phyloP scores from a whole-genome alignment of 2,888 invertebrate genomes.

The Meteorus colon region DNA sequence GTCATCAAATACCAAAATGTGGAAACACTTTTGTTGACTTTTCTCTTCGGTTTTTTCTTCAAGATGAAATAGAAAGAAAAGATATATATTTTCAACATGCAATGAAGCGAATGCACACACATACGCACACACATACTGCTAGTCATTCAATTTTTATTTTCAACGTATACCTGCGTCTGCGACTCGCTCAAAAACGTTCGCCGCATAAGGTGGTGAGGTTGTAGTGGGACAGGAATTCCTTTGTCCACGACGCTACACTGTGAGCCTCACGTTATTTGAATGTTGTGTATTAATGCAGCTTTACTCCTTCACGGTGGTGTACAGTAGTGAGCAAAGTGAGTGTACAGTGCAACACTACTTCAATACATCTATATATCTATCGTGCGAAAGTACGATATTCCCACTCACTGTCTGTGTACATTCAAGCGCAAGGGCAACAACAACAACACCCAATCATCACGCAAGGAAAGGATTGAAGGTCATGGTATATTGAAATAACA shows the following conservation, averaged over 20 bases:
- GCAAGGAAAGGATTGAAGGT: constrained; percentile 51
- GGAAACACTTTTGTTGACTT: background rate
- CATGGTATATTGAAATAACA: constrained; percentile 26
- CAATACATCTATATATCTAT: constrained; percentile 22
- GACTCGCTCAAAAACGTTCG: background rate
- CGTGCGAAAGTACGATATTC: constrained; percentile 44
- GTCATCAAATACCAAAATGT: background rate
- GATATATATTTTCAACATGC: background rate
- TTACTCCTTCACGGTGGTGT: background rate
- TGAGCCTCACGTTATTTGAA: constrained; percentile 32
- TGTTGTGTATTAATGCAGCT: constrained; percentile 18
- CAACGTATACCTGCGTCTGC: constrained; percentile 7
- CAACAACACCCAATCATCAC: constrained; percentile 30
- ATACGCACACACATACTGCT: background rate
- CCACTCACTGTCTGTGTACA: constrained; percentile 54
- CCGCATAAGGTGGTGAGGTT: constrained; percentile 31
- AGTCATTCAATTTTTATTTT: background rate
- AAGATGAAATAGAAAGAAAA: background rate
- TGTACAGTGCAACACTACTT: background rate
- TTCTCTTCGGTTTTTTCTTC: background rate
- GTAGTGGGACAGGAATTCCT: constrained; percentile 64
- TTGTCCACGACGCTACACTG: constrained; percentile 59
- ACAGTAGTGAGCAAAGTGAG: constrained; percentile 38
- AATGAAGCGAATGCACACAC: background rate
- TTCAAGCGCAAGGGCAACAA: constrained; percentile 50